These are phyloP conservation scores for Sebastolobus altivelis DNA, from an alignment of 2,797 vertebrate species.

Conservation along the genomic window DNA sequence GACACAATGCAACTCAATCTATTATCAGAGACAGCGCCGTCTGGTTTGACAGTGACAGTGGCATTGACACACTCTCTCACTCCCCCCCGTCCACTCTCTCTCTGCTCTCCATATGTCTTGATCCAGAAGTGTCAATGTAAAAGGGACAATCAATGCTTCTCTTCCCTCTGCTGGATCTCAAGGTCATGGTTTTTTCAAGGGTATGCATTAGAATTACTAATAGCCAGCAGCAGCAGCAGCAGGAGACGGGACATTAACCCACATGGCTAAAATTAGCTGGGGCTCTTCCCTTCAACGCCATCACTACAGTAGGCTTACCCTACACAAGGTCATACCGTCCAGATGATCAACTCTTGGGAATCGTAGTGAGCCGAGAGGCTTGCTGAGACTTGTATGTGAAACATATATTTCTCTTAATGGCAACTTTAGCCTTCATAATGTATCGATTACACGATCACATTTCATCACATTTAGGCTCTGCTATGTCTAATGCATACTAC, in stretches of 20 bases:
- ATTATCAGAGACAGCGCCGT: constrained; percentile 48
- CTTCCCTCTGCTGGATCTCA: constrained; percentile 56
- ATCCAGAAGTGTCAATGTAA: constrained; percentile 51
- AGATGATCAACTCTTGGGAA: constrained; percentile 60
- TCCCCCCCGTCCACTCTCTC: background rate
- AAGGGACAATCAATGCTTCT: constrained; percentile 65
- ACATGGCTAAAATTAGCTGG: constrained; percentile 67
- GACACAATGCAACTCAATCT: constrained; percentile 62
- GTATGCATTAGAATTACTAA: constrained; percentile 53
- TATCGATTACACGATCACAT: constrained; percentile 72
- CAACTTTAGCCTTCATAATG: constrained; percentile 38
- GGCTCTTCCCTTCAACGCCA: constrained; percentile 58
- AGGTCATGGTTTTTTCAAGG: constrained; percentile 71
- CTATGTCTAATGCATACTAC: constrained; percentile 59
- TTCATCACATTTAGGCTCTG: constrained; percentile 68
- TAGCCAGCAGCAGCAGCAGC: constrained; percentile 39
- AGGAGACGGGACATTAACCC: constrained; percentile 44
- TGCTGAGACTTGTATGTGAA: constrained; percentile 36
- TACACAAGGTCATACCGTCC: constrained; percentile 68
- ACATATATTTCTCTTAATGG: constrained; percentile 57
- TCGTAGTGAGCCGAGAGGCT: constrained; percentile 27
- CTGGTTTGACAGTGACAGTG: constrained; percentile 52
- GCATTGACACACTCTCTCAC: constrained; percentile 44
- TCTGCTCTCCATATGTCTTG: constrained; percentile 42
- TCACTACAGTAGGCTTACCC: constrained; percentile 50